Base-by-base conservation (phyloP, 1,140 invertebrate genomes). In the Monochamus saltuarius region DNA sequence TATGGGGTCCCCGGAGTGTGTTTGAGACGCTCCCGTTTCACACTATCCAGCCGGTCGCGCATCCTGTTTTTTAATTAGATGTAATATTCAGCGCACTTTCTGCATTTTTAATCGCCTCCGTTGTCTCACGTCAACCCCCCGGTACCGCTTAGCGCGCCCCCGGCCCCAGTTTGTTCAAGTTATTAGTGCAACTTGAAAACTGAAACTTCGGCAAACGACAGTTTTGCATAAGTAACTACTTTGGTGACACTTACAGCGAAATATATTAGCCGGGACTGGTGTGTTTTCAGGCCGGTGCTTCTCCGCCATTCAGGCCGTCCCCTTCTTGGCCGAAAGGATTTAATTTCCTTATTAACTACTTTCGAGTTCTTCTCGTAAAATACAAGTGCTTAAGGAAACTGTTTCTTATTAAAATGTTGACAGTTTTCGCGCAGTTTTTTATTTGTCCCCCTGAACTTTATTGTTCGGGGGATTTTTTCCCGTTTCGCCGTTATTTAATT, bases 1-100 rank as follows among this genome's bases (percentile, higher is more conserved):
- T 66, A 66, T 66, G 62, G 59, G 60, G 65, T 66, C 65, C 59
- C 65, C 46, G 11, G 65, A 66, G 65, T 61, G 65, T 66, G 58
- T 66, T 66, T 63, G 65, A 66, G 65, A 66, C 56, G 55, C 57
- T 62, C 56, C 40, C 54, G 19, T 62, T 57, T 59, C 50, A 55
- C 55, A 55, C 45, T 61, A 45, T 46, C 40, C 40, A 51, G 54
- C 51, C 49, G 38, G 60, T 60, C 54, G 36, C 58, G 64, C 61
- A 62, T 63, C 56, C 58, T 59, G 39, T 53, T 60, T 66, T 51
- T 66, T 66, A 66, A 66, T 66, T 66, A 60, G 61, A 66, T 66
- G 64, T 63, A 64, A 66, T 66, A 64, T 66, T 64, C 55, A 57
- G 52, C 60, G 47, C 50, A 45, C 55, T 49, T 54, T 57, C 40